These are phyloP conservation scores for Phylloscopus trochilus DNA, from an alignment of 2,113 vertebrate genomes.

Conservation along the genomic window DNA sequence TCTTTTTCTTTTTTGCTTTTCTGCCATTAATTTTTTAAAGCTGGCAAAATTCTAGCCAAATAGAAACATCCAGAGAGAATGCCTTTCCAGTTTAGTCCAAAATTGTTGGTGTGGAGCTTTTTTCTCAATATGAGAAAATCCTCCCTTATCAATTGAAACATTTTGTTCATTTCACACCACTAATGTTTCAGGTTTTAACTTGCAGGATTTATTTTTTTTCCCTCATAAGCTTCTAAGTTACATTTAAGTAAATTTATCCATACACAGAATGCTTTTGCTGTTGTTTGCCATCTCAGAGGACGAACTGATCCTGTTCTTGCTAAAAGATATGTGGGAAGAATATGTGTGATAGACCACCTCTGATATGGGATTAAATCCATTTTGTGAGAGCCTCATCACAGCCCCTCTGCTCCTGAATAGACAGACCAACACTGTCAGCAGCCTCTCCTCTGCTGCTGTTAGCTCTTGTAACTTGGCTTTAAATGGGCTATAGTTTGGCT, in stretches of 20 bases:
- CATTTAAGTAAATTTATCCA: background rate
- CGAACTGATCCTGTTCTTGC: background rate
- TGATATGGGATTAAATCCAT: background rate
- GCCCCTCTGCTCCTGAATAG: background rate
- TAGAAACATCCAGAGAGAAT: background rate
- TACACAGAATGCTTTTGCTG: background rate
- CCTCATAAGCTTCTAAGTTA: background rate
- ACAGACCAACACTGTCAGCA: background rate
- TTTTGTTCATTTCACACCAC: background rate
- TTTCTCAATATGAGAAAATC: background rate
- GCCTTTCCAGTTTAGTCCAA: background rate
- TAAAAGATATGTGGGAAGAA: background rate
- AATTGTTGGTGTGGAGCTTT: background rate
- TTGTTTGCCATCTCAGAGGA: background rate
- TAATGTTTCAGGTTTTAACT: background rate
- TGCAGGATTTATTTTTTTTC: background rate
- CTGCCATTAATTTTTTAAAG: background rate
- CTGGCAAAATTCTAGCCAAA: background rate
- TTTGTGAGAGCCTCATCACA: background rate
- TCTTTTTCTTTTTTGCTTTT: background rate
- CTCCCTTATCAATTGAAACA: background rate
- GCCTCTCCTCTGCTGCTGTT: background rate
- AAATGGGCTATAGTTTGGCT: background rate
- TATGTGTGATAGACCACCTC: background rate
- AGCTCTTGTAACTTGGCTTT: background rate